Evolutionary conservation across 2,113 vertebrate species (phyloP).

Genomic region (Rhabdornis inornatus): DNA sequence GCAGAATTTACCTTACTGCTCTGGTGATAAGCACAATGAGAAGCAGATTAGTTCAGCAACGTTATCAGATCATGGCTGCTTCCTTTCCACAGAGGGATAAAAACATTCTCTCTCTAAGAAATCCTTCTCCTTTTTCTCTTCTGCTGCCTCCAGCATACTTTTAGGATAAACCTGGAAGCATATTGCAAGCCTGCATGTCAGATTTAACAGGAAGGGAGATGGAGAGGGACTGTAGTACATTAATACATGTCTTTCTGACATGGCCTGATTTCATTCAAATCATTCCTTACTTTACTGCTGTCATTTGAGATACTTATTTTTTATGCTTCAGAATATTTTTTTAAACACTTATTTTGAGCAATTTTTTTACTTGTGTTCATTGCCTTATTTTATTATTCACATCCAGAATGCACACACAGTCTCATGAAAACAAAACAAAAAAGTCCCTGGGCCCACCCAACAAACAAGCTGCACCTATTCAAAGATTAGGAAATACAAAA

Average conservation of each 20-base stretch:
- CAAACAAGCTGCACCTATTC: background rate
- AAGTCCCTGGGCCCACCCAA: background rate
- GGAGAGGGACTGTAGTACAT: background rate
- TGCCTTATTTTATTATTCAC: background rate
- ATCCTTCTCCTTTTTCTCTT: background rate
- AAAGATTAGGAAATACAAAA: background rate
- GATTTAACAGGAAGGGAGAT: background rate
- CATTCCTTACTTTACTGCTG: background rate
- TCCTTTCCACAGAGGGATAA: background rate
- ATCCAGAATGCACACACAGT: background rate
- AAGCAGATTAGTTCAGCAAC: background rate
- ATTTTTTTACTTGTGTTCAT: background rate
- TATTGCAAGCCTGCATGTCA: accelerated
- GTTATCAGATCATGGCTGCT: background rate
- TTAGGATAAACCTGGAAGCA: background rate
- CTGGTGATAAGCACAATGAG: background rate
- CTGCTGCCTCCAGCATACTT: background rate
- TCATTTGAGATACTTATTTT: background rate
- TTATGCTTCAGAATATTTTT: background rate
- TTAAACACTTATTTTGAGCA: background rate
- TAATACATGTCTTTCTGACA: background rate
- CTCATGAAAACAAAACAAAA: background rate
- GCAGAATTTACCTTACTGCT: background rate
- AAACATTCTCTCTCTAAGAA: background rate
- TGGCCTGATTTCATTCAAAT: background rate